These are phyloP conservation scores for Pseudocheirus occidentalis DNA, from an alignment of 2,797 vertebrate genomes.

Conservation along the genomic window DNA sequence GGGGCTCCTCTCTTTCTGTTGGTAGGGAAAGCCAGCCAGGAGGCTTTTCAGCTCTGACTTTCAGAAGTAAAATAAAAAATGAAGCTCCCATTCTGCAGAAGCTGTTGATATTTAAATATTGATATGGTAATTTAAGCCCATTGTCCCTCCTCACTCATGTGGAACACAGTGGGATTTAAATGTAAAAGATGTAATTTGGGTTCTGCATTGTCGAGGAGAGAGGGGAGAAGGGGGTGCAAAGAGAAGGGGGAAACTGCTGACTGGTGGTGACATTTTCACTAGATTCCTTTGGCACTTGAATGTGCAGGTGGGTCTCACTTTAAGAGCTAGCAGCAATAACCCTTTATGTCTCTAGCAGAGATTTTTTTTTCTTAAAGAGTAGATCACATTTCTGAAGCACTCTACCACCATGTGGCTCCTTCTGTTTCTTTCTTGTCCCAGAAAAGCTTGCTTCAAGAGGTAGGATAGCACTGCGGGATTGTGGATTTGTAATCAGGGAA, in stretches of 20 bases:
- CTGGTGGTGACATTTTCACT: not conserved
- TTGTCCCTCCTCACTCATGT: conserved; percentile 13
- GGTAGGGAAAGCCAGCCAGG: not conserved
- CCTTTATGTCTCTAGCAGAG: not conserved
- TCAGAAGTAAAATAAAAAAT: not conserved
- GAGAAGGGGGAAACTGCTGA: not conserved
- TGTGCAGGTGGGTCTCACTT: not conserved
- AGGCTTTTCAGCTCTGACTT: not conserved
- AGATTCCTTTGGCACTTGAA: not conserved
- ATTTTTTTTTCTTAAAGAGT: not conserved
- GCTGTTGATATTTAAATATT: conserved; percentile 25
- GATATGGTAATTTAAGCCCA: conserved; percentile 9
- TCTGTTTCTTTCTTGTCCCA: not conserved
- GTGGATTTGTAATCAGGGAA: not conserved
- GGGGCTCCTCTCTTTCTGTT: not conserved
- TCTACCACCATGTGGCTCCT: not conserved
- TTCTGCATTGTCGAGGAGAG: not conserved
- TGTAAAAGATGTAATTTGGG: conserved; percentile 11
- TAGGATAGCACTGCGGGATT: not conserved
- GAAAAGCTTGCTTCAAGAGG: not conserved
- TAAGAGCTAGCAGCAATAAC: not conserved
- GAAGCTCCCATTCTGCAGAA: not conserved
- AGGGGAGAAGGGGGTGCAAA: not conserved
- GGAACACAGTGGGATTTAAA: conserved; percentile 1
- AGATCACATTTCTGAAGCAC: not conserved